Percentiles rank a stretch among this genome's conserved stretches.
phyloP scores from a whole-genome alignment of 2,888 invertebrate genomes.

The Pristionchus japonicus region DNA sequence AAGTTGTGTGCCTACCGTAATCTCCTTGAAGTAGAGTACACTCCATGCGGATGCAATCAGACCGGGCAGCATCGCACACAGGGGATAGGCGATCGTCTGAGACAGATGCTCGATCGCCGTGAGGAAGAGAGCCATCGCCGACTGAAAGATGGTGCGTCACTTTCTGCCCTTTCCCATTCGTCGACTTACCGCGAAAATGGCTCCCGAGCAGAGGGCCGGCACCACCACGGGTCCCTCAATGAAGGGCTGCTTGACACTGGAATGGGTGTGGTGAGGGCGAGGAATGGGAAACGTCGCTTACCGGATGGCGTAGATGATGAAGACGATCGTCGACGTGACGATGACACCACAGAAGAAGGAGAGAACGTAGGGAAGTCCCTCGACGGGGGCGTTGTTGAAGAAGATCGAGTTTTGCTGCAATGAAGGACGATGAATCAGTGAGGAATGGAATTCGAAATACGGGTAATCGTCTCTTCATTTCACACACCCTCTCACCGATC shows the following conservation, averaged over 20 bases:
- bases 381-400: constrained; percentile 54
- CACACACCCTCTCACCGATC: too few relatives aligned
- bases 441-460: too few relatives aligned
- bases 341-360: constrained; percentile 77
- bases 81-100: constrained; percentile 78
- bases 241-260: constrained; percentile 52
- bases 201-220: constrained; percentile 76
- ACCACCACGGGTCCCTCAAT: constrained; percentile 75
- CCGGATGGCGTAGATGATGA: constrained; percentile 75
- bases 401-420: constrained; percentile 72
- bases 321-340: constrained; percentile 75
- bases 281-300: constrained; percentile 47
- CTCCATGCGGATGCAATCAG: constrained; percentile 77
- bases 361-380: constrained; percentile 76
- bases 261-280: constrained; percentile 4
- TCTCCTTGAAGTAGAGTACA: constrained; percentile 77
- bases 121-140: constrained; percentile 74
- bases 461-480: too few relatives aligned
- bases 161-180: constrained; percentile 3
- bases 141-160: neutral
- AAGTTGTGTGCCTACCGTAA: constrained; percentile 71
- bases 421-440: neutral
- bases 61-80: constrained; percentile 77
- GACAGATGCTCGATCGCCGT: constrained; percentile 77
- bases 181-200: constrained; percentile 76